Percentiles rank a stretch among this genome's conserved stretches.
Evolutionary conservation across 37 sponge, comb jelly and placozoan genomes (phyloP).

Genomic region (Hormiphora californensis): DNA sequence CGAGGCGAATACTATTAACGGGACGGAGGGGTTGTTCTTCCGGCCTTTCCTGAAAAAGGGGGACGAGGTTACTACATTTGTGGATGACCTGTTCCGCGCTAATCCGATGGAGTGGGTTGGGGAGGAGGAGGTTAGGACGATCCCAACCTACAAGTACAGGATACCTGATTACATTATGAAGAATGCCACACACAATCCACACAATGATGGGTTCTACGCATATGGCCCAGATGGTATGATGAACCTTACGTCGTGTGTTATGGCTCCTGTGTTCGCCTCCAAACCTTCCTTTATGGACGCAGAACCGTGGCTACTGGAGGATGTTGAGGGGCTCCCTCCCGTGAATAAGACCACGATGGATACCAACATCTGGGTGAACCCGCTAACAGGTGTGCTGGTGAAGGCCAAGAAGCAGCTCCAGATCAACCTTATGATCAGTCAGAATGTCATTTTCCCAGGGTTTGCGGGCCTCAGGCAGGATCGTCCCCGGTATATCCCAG

Average conservation of each 20-base stretch:
- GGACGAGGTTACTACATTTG: not conserved
- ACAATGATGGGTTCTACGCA: constrained; percentile 62
- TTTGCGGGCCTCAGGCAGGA: not conserved
- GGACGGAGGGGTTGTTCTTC: constrained; percentile 16
- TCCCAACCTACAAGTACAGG: constrained; percentile 7
- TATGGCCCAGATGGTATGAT: constrained; percentile 70
- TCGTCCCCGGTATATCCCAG: not conserved
- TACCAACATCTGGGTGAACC: constrained; percentile 27
- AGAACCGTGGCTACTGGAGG: constrained; percentile 56
- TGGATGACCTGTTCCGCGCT: constrained; percentile 24
- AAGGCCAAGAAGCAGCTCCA: constrained; percentile 29
- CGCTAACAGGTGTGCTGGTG: not conserved
- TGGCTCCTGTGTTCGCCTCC: constrained; percentile 72
- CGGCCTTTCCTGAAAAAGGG: not conserved
- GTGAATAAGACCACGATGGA: not conserved
- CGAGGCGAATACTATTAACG: constrained; percentile 9
- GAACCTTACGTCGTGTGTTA: constrained; percentile 63
- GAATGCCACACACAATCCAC: constrained; percentile 62
- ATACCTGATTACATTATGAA: not conserved
- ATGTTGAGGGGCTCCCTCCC: not conserved
- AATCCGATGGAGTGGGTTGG: constrained; percentile 6
- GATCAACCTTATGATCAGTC: not conserved
- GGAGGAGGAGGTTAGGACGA: not conserved
- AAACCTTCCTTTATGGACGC: constrained; percentile 88
- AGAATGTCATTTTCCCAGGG: not conserved